Conservation (phyloP, 1,140 invertebrate genomes). For the Diuraphis noxia region DNA sequence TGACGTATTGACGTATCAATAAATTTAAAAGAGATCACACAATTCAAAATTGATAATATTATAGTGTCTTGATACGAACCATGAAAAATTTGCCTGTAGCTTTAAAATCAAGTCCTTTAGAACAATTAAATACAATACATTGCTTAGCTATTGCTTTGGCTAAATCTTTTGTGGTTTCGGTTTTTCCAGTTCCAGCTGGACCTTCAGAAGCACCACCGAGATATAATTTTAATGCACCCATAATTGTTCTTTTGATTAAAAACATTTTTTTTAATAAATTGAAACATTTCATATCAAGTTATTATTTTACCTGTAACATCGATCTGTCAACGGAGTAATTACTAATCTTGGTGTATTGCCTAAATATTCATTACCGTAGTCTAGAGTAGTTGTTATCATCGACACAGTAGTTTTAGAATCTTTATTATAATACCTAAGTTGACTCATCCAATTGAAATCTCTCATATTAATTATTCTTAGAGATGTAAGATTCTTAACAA, state of each 20-base stretch:
- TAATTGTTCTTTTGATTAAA: neutral
- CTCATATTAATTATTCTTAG: slow-evolving; percentile 65
- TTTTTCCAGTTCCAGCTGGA: slow-evolving; percentile 86
- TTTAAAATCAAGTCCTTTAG: slow-evolving; percentile 95
- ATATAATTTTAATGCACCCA: neutral
- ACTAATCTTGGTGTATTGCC: slow-evolving; percentile 81
- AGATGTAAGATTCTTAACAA: slow-evolving; percentile 73
- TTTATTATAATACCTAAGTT: slow-evolving; percentile 88
- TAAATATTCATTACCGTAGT: slow-evolving; percentile 90
- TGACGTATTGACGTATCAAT: too few species aligned
- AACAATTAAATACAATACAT: slow-evolving; percentile 95
- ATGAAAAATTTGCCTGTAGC: slow-evolving; percentile 57
- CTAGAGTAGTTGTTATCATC: slow-evolving; percentile 71
- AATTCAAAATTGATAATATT: neutral
- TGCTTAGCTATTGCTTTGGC: slow-evolving; percentile 87
- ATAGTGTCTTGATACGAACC: neutral
- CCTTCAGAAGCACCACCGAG: slow-evolving; percentile 89
- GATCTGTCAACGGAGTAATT: slow-evolving; percentile 83
- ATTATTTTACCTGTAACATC: slow-evolving; percentile 74
- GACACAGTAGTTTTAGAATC: slow-evolving; percentile 70
- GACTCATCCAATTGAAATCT: slow-evolving; percentile 92
- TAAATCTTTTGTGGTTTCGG: slow-evolving; percentile 92
- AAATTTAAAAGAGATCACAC: neutral
- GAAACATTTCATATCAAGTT: neutral
- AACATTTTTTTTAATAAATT: neutral